Percentiles rank a stretch among this genome's conserved stretches.
phyloP scores from a whole-genome alignment of 1,140 invertebrate genomes.

The Coenobita brevimanus region DNA sequence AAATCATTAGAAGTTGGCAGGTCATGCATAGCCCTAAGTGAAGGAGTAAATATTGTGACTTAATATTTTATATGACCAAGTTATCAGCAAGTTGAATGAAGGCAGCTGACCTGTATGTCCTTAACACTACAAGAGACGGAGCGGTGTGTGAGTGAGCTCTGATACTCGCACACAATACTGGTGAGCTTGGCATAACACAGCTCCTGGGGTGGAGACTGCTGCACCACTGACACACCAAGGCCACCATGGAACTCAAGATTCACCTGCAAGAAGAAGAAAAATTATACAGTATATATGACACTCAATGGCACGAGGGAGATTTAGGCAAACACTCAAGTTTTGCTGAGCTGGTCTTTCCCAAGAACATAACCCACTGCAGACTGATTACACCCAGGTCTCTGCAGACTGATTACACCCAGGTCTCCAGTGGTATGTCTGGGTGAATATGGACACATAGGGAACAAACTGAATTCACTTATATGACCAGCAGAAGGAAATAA shows the following conservation, averaged over 20 bases:
- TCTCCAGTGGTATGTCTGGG: no score
- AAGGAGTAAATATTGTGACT: no score
- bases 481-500: no score
- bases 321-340: background rate
- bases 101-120: constrained; percentile 82
- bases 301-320: no score
- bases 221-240: constrained; percentile 89
- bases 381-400: no score
- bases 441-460: no score
- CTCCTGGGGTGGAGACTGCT: constrained; percentile 84
- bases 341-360: background rate
- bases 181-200: constrained; percentile 86
- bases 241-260: constrained; percentile 79
- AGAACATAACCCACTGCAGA: no score
- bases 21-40: background rate
- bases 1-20: background rate
- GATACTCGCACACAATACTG: constrained; percentile 82
- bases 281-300: background rate
- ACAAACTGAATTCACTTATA: no score
- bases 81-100: no score
- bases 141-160: constrained; percentile 76
- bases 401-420: no score
- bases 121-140: constrained; percentile 84
- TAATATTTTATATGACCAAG: no score
- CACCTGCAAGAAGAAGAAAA: constrained; percentile 73